phyloP scores from a whole-genome alignment of 2,113 vertebrate species.

The Albula glossodonta region DNA sequence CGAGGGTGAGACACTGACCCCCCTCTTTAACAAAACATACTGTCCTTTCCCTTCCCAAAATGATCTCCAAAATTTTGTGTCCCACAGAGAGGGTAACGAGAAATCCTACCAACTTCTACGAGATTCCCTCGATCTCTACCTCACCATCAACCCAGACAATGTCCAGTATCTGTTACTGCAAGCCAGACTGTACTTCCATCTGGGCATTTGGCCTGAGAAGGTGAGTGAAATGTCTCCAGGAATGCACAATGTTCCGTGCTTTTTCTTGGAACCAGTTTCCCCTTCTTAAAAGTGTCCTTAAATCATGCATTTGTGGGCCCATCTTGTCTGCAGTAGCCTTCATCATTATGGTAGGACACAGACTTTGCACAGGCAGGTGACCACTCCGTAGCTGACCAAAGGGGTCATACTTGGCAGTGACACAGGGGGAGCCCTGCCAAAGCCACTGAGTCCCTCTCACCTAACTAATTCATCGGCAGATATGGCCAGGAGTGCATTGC shows the following conservation, averaged over 20 bases:
- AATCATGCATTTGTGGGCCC: background rate
- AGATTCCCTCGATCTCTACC: conserved; percentile 93
- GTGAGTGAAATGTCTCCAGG: conserved; percentile 60
- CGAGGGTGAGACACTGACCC: conserved; percentile 75
- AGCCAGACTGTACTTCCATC: conserved; percentile 93
- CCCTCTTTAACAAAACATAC: background rate
- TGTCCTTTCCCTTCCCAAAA: background rate
- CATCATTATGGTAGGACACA: too few species aligned
- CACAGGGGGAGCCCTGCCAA: too few species aligned
- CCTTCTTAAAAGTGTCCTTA: background rate
- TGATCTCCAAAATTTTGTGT: conserved; percentile 1
- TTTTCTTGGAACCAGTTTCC: background rate
- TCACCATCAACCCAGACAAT: conserved; percentile 96
- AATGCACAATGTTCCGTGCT: background rate
- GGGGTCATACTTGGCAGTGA: too few species aligned
- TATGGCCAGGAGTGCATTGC: too few species aligned
- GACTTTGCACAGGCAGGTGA: too few species aligned
- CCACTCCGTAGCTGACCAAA: too few species aligned
- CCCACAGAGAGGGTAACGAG: conserved; percentile 87
- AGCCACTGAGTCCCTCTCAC: too few species aligned
- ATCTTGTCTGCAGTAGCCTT: background rate
- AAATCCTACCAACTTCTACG: conserved; percentile 95
- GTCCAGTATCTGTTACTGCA: conserved; percentile 95
- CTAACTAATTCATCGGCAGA: too few species aligned
- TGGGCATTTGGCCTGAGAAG: conserved; percentile 99